Evolutionary conservation across 2,113 vertebrate genomes (phyloP), one percentile per base, ranked within the genome.

Genomic region (Antechinus stuartii): DNA sequence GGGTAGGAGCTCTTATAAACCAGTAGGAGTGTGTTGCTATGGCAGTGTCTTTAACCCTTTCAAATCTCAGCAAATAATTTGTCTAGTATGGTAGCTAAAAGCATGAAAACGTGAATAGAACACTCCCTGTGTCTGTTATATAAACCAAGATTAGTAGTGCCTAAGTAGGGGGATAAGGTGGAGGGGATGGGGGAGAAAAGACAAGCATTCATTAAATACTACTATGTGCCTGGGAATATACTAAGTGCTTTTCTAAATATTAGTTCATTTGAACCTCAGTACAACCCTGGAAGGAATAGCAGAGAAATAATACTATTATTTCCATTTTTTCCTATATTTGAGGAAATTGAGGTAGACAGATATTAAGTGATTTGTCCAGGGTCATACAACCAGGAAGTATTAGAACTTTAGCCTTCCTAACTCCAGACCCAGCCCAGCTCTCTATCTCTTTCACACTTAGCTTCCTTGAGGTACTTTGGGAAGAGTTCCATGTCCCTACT

Each of bases 1-100:
- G 68, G n/a, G 68, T 14, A 42, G 19, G 19, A 84, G 68, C n/a
- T 42, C 68, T 84, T 42, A 6, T 84, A 84, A 84, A 42, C 35
- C 7, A 84, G 68, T 7, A 16, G 35, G 35, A 42, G 7, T 42
- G 5, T 84, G 19, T 94, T 96, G 42, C 90, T 95, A 91, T 95
- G 91, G 50, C 42, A 89, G 6, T 53, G 35, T 30, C 35, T 54
- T 93, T 94, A 95, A 91, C 92, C 11, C n/a, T 61, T 94, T 94
- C 93, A 90, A 47, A 76, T 8, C 93, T 27, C 8, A 93, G 42
- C 90, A 84, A 8, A 47, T 50, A 19, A 92, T 94, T 94, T 95
- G 89, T 68, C 90, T 68, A 96, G 47, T 23, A 25, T 50, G 68
- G 23, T 94, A 27, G 1, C 35, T 91, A 91, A 95, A n/a, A 57